These are phyloP conservation scores for Sebastes variabilis DNA, from an alignment of 2,797 vertebrate species.

Conservation along the genomic window DNA sequence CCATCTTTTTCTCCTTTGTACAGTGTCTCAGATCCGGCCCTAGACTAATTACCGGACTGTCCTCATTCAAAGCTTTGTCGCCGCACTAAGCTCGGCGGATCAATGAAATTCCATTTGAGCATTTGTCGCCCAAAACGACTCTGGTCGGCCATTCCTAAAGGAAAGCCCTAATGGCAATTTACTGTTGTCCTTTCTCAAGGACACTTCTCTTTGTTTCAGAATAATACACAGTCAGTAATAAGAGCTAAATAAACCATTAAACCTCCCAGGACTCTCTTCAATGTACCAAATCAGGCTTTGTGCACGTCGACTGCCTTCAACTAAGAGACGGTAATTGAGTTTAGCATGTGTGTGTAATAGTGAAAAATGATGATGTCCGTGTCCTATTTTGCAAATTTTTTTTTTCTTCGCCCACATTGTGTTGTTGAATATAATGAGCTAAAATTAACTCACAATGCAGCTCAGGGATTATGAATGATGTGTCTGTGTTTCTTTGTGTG, in stretches of 20 bases:
- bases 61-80: slow-evolving; percentile 58
- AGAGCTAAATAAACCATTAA: slow-evolving; percentile 65
- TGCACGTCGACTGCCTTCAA: slow-evolving; percentile 32
- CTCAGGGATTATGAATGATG: slow-evolving; percentile 41
- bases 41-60: slow-evolving; percentile 53
- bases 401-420: slow-evolving; percentile 8
- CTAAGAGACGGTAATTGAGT: slow-evolving; percentile 56
- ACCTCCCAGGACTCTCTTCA: slow-evolving; percentile 40
- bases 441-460: slow-evolving; percentile 51
- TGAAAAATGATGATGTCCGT: slow-evolving; percentile 56
- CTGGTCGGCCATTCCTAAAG: slow-evolving; percentile 33
- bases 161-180: slow-evolving; percentile 54
- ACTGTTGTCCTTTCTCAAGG: slow-evolving; percentile 70
- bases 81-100: slow-evolving; percentile 59
- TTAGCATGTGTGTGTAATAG: slow-evolving; percentile 51
- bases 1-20: slow-evolving; percentile 27
- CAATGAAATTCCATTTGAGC: slow-evolving; percentile 69
- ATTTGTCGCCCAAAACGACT: slow-evolving; percentile 60
- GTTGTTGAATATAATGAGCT: slow-evolving; percentile 56
- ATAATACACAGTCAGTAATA: slow-evolving; percentile 50
- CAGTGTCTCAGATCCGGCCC: slow-evolving; percentile 24
- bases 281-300: slow-evolving; percentile 33
- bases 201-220: slow-evolving; percentile 62
- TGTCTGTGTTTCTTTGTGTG: slow-evolving; percentile 40
- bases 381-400: slow-evolving; percentile 35